Conservation (phyloP, 2,797 vertebrate genomes). For the Syngnathus rostellatus region DNA sequence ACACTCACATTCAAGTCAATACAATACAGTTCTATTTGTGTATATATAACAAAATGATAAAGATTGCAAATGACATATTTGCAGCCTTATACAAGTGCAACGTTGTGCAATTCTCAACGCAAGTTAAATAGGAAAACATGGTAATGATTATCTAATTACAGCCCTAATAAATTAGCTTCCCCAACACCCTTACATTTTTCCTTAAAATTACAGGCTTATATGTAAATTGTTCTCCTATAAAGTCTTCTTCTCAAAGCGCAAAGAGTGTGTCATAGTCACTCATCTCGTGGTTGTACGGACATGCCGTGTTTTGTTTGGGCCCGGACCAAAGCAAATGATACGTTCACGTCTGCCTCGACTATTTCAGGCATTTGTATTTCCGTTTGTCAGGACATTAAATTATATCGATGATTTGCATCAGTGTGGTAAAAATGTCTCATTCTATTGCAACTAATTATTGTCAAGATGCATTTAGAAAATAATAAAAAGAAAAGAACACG, state of each 20-base stretch:
- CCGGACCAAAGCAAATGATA: constrained; percentile 9
- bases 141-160: constrained; percentile 54
- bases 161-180: constrained; percentile 32
- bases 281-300: constrained; percentile 12
- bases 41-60: neutral
- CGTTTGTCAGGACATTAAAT: neutral
- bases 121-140: constrained; percentile 33
- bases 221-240: constrained; percentile 28
- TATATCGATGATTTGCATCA: neutral
- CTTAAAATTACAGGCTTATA: constrained; percentile 21
- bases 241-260: constrained; percentile 8
- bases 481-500: neutral
- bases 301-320: constrained; percentile 25
- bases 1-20: neutral
- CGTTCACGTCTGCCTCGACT: neutral
- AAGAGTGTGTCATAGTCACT: neutral
- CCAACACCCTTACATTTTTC: constrained; percentile 32
- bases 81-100: constrained; percentile 17
- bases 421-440: neutral
- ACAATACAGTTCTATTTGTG: neutral
- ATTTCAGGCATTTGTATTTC: constrained; percentile 2
- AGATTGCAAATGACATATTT: constrained; percentile 4
- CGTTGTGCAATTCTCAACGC: constrained; percentile 43
- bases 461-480: neutral
- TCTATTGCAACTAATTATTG: neutral